Base-by-base conservation (phyloP, 1,140 invertebrate genomes). In the Drosophila trapezifrons region DNA sequence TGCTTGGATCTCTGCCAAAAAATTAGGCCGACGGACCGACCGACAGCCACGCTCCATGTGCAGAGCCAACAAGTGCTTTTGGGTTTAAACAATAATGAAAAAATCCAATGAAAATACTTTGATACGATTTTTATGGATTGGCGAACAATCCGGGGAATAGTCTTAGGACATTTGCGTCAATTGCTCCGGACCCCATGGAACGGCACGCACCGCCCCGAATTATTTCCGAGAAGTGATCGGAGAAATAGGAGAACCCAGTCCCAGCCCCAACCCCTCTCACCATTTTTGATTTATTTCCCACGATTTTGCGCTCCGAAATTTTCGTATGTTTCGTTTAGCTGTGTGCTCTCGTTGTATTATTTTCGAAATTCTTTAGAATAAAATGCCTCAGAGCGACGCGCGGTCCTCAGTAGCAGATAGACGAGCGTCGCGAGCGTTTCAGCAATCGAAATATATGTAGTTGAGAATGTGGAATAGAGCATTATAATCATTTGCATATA, bases 391-490 rank as follows among this genome's bases (percentile, higher is more conserved):
- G 76, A 83, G 72, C 72, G 52, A n/a, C 51, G 51, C 35, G 75
- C 71, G 54, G 56, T 18, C 47, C 71, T 79, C 83, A 86, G 83
- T 86, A 83, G 65, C 84, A 82, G 72, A 77, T 46, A 65, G 74
- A 47, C 79, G 51, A 87, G 81, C 83, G 84, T 52, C 76, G 84
- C 84, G 83, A 89, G 62, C 79, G 84, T 77, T 83, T 70, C 84
- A 58, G 27, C 69, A 20, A 71, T 42, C 51, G 43, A 47, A 71
- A 18, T 47, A 69, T 69, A 71, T 70, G 27, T 56, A 40, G 22
- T 35, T 70, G 20, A 47, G 46, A 63, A 65, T 57, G 52, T 54
- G 32, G 9, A 54, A 58, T 42, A 67, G 66, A 74, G 29, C 45
- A 18, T 60, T 72, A 80, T 57, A 76, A 59, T 66, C 56, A 47